phyloP scores from a whole-genome alignment of 1,140 invertebrate species.

The Homarus americanus region DNA sequence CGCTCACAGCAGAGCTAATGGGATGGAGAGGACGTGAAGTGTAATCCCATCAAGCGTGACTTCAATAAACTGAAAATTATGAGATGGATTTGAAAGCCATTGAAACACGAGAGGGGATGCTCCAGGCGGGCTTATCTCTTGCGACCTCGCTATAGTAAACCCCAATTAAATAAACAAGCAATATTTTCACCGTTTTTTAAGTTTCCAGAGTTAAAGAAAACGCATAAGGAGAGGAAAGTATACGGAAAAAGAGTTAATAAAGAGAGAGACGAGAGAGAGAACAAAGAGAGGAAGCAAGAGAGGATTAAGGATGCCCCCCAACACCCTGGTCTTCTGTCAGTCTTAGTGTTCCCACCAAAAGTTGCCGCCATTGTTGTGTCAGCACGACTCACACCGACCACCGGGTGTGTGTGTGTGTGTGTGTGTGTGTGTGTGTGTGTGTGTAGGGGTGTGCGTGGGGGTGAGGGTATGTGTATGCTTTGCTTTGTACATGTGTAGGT shows the following conservation, averaged over 20 bases:
- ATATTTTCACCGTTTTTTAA: too few species aligned
- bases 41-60: constrained; percentile 67
- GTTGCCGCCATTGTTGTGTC: constrained; percentile 1
- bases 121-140: too few species aligned
- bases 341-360: constrained; percentile 20
- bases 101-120: constrained; percentile 50
- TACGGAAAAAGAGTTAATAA: too few species aligned
- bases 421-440: not conserved
- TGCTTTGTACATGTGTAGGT: not conserved
- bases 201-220: too few species aligned
- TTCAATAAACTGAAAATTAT: constrained; percentile 73
- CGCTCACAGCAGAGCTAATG: constrained; percentile 44
- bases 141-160: too few species aligned
- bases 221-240: too few species aligned
- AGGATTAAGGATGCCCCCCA: too few species aligned
- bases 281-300: too few species aligned
- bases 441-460: not conserved
- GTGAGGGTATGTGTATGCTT: not conserved
- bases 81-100: constrained; percentile 71
- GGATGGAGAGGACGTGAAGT: constrained; percentile 45
- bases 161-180: too few species aligned
- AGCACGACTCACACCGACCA: not conserved
- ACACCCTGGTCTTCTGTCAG: not conserved
- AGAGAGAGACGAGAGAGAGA: too few species aligned
- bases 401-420: too few species aligned